Evolutionary conservation across 1,140 invertebrate species (phyloP).

Genomic region (Macrobrachium rosenbergii): DNA sequence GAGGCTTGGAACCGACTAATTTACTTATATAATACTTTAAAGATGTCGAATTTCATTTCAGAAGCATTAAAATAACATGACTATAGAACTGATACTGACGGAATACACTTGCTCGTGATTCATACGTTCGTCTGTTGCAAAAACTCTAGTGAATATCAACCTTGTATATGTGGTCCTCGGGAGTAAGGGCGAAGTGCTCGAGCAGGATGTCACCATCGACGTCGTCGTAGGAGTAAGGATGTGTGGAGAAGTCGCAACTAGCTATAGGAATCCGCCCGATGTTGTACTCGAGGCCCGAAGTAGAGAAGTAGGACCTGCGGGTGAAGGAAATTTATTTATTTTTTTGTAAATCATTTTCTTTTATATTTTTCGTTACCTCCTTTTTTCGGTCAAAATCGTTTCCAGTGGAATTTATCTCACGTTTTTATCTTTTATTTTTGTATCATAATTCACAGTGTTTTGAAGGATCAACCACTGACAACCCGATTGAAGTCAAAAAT

Average conservation of each 20-base stretch:
- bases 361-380: not conserved
- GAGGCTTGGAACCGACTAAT: not conserved
- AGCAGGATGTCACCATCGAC: slow-evolving; percentile 61
- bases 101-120: not conserved
- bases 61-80: not conserved
- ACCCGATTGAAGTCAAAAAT: too few species aligned
- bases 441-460: too few species aligned
- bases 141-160: not conserved
- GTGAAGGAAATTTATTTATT: too few species aligned
- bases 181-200: slow-evolving; percentile 46
- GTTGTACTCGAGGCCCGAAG: slow-evolving; percentile 79
- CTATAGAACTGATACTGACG: too few species aligned
- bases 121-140: not conserved
- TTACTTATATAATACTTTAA: not conserved
- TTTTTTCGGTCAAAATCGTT: not conserved
- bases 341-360: too few species aligned
- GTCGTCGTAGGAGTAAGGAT: slow-evolving; percentile 81
- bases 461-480: not conserved
- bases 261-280: slow-evolving; percentile 85
- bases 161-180: slow-evolving; percentile 63
- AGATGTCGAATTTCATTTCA: not conserved
- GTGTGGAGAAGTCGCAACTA: slow-evolving; percentile 85
- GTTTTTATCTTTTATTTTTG: not conserved
- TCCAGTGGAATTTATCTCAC: too few species aligned
- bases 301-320: slow-evolving; percentile 41